phyloP scores from a whole-genome alignment of 2,113 vertebrate species.

The Penelope pileata region DNA sequence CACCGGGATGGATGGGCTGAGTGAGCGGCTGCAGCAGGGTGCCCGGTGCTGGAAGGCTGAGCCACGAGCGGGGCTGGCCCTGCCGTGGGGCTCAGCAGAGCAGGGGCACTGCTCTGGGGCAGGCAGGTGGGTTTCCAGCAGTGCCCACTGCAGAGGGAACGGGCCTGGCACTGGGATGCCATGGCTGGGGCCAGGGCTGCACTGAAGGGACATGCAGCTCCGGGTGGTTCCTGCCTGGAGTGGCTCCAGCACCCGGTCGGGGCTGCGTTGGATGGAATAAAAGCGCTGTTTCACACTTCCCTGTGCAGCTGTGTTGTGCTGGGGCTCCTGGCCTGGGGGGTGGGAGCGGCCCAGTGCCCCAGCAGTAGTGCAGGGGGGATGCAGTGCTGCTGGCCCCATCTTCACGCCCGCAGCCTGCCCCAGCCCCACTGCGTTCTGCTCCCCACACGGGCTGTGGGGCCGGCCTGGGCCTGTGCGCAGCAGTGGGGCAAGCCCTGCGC shows the following conservation, averaged over 20 bases:
- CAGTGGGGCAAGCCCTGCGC: not conserved
- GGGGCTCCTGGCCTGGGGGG: not conserved
- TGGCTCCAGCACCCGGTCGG: too few species aligned
- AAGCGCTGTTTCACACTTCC: not conserved
- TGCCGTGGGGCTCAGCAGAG: not conserved
- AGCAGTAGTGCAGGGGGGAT: too few species aligned
- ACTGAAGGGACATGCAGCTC: not conserved
- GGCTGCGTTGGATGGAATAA: slow-evolving; percentile 5
- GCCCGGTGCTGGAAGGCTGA: not conserved
- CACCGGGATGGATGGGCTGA: not conserved
- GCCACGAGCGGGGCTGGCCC: not conserved
- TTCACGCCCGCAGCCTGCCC: too few species aligned
- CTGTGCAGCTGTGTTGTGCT: not conserved
- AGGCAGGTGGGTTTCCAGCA: not conserved
- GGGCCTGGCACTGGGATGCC: not conserved
- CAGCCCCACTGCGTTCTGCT: too few species aligned
- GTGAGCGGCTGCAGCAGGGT: fast-evolving
- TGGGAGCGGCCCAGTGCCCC: too few species aligned
- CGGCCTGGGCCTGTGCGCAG: not conserved
- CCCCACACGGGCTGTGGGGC: not conserved
- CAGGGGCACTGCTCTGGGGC: not conserved
- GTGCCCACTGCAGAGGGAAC: not conserved
- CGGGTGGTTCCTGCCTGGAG: too few species aligned
- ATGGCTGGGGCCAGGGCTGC: not conserved
- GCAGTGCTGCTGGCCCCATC: too few species aligned